Evolutionary conservation across 1,140 invertebrate genomes (phyloP), one percentile per base, ranked within the genome.

Genomic region (Aphidius ervi): DNA sequence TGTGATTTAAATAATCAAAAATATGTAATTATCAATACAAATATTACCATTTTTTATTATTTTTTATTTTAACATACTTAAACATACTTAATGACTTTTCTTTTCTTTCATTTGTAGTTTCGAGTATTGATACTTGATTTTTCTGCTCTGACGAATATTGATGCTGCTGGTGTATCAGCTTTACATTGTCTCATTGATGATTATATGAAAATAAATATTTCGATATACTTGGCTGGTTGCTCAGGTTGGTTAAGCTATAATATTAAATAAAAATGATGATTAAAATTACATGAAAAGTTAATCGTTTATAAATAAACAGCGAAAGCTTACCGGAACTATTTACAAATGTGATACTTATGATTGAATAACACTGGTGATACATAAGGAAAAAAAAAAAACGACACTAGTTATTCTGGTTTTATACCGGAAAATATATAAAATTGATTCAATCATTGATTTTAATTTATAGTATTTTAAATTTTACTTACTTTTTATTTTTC

Each of bases 91-190:
- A 16, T 16, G 16, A 16, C 0, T 16, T 48, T 48, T 20, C 4
- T 56, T 48, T 42, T 48, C 1, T 55, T 56, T 20, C 68, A 60
- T 64, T 72, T 67, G 48, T 65, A 84, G 83, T 70, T 86, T 10
- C 78, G 79, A 54, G 83, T 81, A 60, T 74, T 88, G 23, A 84
- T 91, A 66, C 69, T 91, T 40, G 89, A 92, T 70, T 86, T 89
- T 56, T 86, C 86, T 5, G 85, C 85, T 6, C 71, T 90, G 43
- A 86, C 84, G 63, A 88, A 88, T 67, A 83, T 91, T 54, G 89
- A 91, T 78, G 82, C 85, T 7, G 83, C 86, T 1, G 88, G 87
- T 3, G 82, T 88, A 4, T 79, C 81, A 56, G 81, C 80, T 48
- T 63, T 90, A 37, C 79, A 84, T 56, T 67, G 72, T 2, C 69